These are phyloP conservation scores for Troides helena DNA, from an alignment of 2,888 invertebrate species.

Conservation along the genomic window DNA sequence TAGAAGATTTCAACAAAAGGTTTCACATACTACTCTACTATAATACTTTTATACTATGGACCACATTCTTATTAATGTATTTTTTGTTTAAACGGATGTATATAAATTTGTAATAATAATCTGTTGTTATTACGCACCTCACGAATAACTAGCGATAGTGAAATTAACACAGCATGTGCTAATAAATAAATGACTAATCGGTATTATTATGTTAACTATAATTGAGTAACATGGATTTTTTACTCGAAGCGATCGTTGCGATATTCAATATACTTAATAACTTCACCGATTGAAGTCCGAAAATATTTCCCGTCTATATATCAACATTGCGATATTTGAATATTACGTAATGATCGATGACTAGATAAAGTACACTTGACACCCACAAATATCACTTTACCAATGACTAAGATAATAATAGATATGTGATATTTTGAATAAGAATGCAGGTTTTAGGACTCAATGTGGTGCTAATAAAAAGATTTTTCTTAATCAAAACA, in stretches of 20 bases:
- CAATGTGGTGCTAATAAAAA: not conserved
- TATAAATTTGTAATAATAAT: not conserved
- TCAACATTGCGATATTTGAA: not conserved
- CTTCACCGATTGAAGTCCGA: not conserved
- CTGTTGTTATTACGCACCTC: too few relatives aligned
- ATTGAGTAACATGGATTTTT: too few relatives aligned
- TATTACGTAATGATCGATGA: conserved; percentile 7
- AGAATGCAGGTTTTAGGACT: conserved; percentile 4
- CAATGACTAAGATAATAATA: conserved; percentile 10
- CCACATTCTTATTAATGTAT: not conserved
- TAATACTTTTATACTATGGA: not conserved
- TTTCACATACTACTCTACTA: not conserved
- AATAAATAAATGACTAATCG: too few relatives aligned
- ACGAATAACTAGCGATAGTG: too few relatives aligned
- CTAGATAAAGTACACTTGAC: conserved; percentile 21
- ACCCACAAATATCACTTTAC: conserved; percentile 12
- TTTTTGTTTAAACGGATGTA: not conserved
- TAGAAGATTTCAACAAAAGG: not conserved
- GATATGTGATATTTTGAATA: conserved; percentile 12
- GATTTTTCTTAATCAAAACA: too few relatives aligned
- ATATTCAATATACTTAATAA: not conserved
- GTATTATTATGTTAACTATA: too few relatives aligned
- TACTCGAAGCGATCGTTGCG: too few relatives aligned
- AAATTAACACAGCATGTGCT: too few relatives aligned
- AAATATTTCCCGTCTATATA: not conserved